phyloP scores from a whole-genome alignment of 2,797 vertebrate species.

The Melanotaenia boesemani region DNA sequence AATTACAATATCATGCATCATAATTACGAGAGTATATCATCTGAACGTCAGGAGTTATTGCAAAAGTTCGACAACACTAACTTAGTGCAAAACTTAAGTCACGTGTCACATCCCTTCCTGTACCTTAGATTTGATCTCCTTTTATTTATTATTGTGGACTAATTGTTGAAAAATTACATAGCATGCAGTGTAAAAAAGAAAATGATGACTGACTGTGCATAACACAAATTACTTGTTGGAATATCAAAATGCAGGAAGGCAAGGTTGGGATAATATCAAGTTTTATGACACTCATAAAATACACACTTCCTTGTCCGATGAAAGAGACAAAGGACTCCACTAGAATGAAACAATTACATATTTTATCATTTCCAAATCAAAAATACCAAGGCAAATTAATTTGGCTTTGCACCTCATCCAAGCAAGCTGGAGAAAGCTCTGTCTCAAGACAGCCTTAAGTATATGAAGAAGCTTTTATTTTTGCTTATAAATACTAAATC shows the following conservation, averaged over 20 bases:
- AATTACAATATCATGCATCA: neutral
- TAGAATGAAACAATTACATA: conserved; percentile 1
- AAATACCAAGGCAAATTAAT: neutral
- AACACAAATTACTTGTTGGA: conserved; percentile 7
- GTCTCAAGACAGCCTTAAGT: neutral
- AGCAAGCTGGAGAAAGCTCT: conserved; percentile 1
- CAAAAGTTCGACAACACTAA: neutral
- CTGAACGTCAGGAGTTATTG: neutral
- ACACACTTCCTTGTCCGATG: conserved; percentile 39
- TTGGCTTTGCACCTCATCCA: conserved; percentile 13
- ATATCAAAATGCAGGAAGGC: conserved; percentile 9
- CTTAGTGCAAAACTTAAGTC: neutral
- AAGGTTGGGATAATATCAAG: neutral
- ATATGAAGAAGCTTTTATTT: neutral
- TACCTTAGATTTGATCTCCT: neutral
- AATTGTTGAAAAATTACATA: neutral
- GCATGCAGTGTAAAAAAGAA: neutral
- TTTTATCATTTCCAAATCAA: neutral
- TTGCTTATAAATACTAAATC: neutral
- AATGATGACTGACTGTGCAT: conserved; percentile 1
- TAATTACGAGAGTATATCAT: neutral
- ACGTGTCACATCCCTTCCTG: neutral
- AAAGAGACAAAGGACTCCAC: neutral
- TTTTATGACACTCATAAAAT: conserved; percentile 38
- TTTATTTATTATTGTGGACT: neutral